phyloP scores from a whole-genome alignment of 2,888 invertebrate genomes.

The Vanessa cardui region DNA sequence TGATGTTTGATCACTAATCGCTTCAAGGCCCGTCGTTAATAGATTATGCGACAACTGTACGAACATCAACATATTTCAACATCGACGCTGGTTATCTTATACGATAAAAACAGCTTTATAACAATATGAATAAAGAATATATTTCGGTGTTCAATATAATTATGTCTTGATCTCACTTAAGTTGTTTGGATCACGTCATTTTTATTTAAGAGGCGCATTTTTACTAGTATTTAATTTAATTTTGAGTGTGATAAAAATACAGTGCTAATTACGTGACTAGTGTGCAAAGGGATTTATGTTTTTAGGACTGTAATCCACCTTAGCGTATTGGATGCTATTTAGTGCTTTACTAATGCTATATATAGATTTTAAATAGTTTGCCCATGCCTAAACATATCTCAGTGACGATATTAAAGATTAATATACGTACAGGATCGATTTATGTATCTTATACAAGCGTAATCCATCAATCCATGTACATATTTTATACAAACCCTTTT shows the following conservation, averaged over 20 bases:
- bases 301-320: neutral
- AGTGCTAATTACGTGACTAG: conserved; percentile 18
- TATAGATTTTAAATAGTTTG: no score
- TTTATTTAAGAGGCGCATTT: conserved; percentile 28
- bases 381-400: no score
- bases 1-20: conserved; percentile 56
- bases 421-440: no score
- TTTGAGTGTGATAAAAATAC: conserved; percentile 24
- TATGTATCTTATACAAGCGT: no score
- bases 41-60: conserved; percentile 50
- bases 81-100: conserved; percentile 5
- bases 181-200: conserved; percentile 14
- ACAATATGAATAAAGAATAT: conserved; percentile 6
- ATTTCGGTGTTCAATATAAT: neutral
- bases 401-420: no score
- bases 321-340: neutral
- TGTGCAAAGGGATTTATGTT: conserved; percentile 6
- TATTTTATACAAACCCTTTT: no score
- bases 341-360: neutral
- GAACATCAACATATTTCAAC: conserved; percentile 23
- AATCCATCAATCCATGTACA: no score
- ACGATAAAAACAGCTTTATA: conserved; percentile 23
- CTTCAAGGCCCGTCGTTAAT: conserved; percentile 51
- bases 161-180: neutral
- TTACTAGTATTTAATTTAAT: conserved; percentile 31